These are phyloP conservation scores for Tiliacea citrago DNA, from an alignment of 2,888 invertebrate genomes.

Conservation along the genomic window DNA sequence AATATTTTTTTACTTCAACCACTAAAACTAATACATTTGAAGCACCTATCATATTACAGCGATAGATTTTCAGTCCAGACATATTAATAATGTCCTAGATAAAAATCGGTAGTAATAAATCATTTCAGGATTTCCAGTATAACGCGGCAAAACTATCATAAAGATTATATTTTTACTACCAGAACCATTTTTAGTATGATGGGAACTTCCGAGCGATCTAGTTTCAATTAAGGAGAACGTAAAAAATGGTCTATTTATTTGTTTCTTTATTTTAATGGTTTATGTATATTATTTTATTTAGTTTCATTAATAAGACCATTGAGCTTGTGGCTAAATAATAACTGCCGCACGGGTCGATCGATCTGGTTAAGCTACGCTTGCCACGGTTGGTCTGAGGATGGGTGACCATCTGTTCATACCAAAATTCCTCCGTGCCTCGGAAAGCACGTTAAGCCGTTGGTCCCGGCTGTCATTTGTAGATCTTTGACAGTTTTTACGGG, in stretches of 20 bases:
- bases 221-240: background rate
- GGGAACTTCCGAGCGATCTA: background rate
- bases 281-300: too few relatives aligned
- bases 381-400: too few relatives aligned
- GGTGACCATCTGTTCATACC: too few relatives aligned
- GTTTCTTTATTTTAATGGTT: too few relatives aligned
- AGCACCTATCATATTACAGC: background rate
- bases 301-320: too few relatives aligned
- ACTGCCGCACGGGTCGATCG: too few relatives aligned
- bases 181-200: background rate
- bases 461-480: too few relatives aligned
- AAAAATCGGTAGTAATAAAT: background rate
- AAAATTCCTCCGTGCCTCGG: too few relatives aligned
- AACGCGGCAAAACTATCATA: background rate
- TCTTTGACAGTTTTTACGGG: too few relatives aligned
- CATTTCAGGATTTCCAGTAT: background rate
- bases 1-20: background rate
- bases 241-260: slow-evolving; percentile 4
- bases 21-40: background rate
- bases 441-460: too few relatives aligned
- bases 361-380: too few relatives aligned
- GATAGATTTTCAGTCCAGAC: background rate
- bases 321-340: too few relatives aligned
- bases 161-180: background rate
- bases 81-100: slow-evolving; percentile 4